Base-by-base conservation (phyloP, 2,113 vertebrate genomes). In the Triplophysa dalaica region DNA sequence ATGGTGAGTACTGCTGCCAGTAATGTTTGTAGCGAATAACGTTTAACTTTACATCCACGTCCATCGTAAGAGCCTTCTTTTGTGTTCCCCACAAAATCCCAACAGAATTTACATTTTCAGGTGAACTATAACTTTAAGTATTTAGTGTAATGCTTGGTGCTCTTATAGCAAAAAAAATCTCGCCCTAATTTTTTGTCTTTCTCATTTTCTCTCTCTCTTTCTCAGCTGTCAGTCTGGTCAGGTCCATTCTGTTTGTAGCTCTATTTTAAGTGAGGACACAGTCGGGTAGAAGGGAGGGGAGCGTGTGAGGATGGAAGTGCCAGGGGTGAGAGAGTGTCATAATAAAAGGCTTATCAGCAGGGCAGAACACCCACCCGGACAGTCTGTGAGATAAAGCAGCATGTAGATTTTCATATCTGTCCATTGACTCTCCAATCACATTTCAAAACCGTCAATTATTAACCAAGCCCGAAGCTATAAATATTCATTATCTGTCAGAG, bases 261-360 rank as follows among this genome's bases (percentile, higher is more conserved):
- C 75, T 81, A 78, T 81, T 81, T 84, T 75, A 81, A 81, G 75
- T 58, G 45, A 16, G 58, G 75, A 38, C 73, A 73, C 63, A 58
- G 60, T 29, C 48, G 63, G 68, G 54, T 12, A 38, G 70, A 74
- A 21, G 29, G 70, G n/a, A 16, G 50, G 50, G 50, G 50, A 52
- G 16, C 4, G 4, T 17, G 50, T 13, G 50, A 60, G 69, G 75
- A 78, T 45, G 43, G 48, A 78, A 48, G 68, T 63, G 73, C 73
- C 61, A 48, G 70, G 74, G 60, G 63, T 67, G 63, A 81, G 56
- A 52, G 38, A 4, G 63, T 66, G 60, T 73, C 22, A 10, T 69
- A 84, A 75, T 84, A 58, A 84, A 78, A 78, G 70, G 64, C 65
- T 77, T 64, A 79, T 61, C 75, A 79, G 70, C 66, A 64, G 58